Evolutionary conservation across 2,888 invertebrate genomes (phyloP).

Genomic region (Ennomos quercinarius): DNA sequence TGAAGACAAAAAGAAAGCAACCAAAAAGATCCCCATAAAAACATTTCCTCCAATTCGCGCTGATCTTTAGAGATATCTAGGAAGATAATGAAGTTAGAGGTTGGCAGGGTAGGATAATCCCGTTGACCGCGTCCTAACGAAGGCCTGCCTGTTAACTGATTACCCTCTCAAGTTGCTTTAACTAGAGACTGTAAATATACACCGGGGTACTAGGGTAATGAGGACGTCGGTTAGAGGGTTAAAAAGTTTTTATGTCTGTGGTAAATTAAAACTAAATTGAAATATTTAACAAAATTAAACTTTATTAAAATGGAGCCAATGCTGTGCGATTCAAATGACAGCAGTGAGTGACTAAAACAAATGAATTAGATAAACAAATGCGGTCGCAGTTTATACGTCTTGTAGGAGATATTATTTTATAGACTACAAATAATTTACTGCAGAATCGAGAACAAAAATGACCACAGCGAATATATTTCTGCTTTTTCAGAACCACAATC

Average conservation of each 20-base stretch:
- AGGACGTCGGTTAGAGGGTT: slow-evolving; percentile 15
- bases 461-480: too few species aligned
- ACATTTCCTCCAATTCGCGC: not conserved
- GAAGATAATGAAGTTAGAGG: slow-evolving; percentile 25
- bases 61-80: not conserved
- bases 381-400: too few species aligned
- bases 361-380: too few species aligned
- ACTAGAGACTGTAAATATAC: slow-evolving; percentile 38
- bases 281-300: not conserved
- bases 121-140: slow-evolving; percentile 52
- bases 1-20: too few species aligned
- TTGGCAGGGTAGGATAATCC: slow-evolving; percentile 41
- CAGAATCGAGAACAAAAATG: too few species aligned
- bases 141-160: slow-evolving; percentile 52
- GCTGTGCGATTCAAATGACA: too few species aligned
- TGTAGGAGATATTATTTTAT: too few species aligned
- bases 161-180: slow-evolving; percentile 41
- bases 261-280: not conserved
- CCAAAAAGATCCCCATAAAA: not conserved
- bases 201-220: slow-evolving; percentile 32
- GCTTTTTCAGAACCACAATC: slow-evolving; percentile 3
- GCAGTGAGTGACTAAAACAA: not conserved
- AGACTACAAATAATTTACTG: too few species aligned
- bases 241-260: slow-evolving; percentile 7
- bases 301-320: not conserved